Evolutionary conservation across 2,113 vertebrate genomes (phyloP), one percentile per base, ranked within the genome.

Genomic region (Phalacrocorax aristotelis): DNA sequence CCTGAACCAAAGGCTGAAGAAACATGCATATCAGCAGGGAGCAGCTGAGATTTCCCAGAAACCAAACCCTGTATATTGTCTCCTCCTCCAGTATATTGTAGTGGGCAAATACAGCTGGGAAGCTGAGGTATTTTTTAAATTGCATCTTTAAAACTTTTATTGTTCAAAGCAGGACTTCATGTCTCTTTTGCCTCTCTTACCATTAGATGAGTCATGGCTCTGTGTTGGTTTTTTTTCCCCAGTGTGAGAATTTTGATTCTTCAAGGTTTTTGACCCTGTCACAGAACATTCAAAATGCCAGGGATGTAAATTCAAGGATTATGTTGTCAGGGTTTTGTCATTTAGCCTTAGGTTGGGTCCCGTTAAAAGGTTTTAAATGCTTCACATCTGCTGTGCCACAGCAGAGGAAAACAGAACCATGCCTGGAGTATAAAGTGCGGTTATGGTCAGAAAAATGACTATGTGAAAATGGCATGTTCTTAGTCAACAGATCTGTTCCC

Each of bases 371-470:
- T 78, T 94, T 95, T 87, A 90, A 96, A 91, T 72, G 64, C 30
- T 92, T 95, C 80, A 81, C 81, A 89, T 95, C 72, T 97, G 90
- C 91, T 93, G 20, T 95, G 62, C 79, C 83, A 75, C 46, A 77
- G 66, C 54, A 61, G 44, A 95, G 61, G 58, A 90, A 95, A 97
- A 75, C 66, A 94, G 64, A 95, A 58, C 78, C 51, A 30, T 87
- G 84, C 80, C 85, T 93, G 84, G 70, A 94, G 78, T 58, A 80
- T 42, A 32, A 85, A 95, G 77, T 83, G 90, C 42, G 76, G 92
- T 95, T 95, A 61, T 25, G 60, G 87, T 78, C 89, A 92, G 90
- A 94, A 86, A 95, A 96, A 66, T 83, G 84, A 93, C 94, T 95
- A 38, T 44, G 83, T 86, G 91, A 74, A 97, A 90, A 94, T 32